A percentile compares a stretch with the other conserved stretches of the same genome.
Evolutionary conservation across 2,113 vertebrate genomes (phyloP).

Genomic region (Hemiprocne comata): DNA sequence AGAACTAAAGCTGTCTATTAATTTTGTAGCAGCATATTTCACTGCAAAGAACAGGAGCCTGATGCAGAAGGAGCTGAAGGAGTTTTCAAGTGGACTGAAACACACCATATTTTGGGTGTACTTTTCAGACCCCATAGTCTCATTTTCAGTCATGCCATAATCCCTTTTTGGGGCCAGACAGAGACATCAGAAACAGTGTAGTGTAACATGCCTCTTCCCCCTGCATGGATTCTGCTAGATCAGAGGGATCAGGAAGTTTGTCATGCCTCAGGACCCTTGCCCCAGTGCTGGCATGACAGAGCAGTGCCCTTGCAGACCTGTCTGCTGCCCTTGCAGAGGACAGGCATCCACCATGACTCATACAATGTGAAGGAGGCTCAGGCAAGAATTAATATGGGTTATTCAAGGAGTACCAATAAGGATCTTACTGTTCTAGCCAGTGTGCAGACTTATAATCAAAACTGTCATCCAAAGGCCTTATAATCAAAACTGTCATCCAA

Average conservation of each 20-base stretch:
- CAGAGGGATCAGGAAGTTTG: background rate
- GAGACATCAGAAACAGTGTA: background rate
- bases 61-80: background rate
- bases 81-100: background rate
- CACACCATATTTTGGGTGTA: background rate
- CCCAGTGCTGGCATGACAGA: background rate
- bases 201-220: background rate
- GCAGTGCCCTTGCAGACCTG: background rate
- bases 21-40: background rate
- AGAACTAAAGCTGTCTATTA: background rate
- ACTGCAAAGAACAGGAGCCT: background rate
- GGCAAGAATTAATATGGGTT: background rate
- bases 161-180: background rate
- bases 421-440: conserved; percentile 13
- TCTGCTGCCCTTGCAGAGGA: background rate
- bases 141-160: background rate
- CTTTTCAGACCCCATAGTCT: background rate
- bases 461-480: background rate
- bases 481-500: conserved; percentile 12
- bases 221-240: background rate
- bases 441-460: conserved; percentile 10
- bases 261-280: background rate
- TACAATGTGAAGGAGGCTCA: background rate
- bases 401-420: background rate
- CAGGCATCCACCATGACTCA: conserved; percentile 9